Evolutionary conservation across 2,797 vertebrate species (phyloP).

Genomic region (Pantherophis vulpinus): DNA sequence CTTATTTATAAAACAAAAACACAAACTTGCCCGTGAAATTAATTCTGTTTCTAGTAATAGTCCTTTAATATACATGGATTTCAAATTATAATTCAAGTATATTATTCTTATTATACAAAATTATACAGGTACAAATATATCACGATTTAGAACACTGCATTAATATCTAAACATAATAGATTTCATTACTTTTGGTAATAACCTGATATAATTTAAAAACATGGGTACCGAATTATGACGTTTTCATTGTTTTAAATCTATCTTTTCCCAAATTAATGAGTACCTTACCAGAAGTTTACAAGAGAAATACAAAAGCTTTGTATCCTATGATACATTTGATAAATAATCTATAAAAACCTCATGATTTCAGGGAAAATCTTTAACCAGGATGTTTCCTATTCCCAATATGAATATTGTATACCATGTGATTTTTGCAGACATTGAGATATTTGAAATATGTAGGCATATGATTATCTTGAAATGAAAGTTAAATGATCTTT

Average conservation of each 20-base stretch:
- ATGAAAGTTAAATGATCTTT: neutral
- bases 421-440: neutral
- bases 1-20: neutral
- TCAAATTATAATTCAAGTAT: conserved; percentile 18
- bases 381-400: neutral
- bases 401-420: neutral
- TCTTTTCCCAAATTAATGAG: conserved; percentile 18
- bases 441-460: neutral
- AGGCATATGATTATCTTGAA: neutral
- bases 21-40: neutral
- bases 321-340: neutral
- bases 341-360: neutral
- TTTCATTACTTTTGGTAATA: neutral
- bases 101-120: conserved; percentile 18
- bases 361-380: neutral
- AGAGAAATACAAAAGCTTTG: neutral
- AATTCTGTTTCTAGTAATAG: neutral
- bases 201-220: neutral
- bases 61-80: neutral
- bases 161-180: neutral
- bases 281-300: neutral
- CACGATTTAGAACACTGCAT: neutral
- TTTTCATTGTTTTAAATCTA: neutral
- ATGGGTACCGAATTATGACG: neutral
- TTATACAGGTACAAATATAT: conserved; percentile 22